Evolutionary conservation across 2,113 vertebrate species (phyloP).

Genomic region (Cygnus atratus): DNA sequence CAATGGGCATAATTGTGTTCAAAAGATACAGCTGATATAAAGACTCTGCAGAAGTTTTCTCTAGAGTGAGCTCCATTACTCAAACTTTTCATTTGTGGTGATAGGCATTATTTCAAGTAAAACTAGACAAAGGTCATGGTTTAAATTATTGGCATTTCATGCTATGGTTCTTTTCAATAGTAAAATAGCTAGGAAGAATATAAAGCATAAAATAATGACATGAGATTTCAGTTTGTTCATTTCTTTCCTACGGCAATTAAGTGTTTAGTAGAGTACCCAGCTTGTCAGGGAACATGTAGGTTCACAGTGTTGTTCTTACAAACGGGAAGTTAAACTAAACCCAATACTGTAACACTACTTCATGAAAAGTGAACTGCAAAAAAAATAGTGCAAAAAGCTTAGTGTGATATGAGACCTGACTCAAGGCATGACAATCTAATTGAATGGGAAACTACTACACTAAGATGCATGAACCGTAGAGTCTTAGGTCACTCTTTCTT

Average conservation of each 20-base stretch:
- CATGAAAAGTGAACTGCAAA: neutral
- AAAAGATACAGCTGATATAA: neutral
- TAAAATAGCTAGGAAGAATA: neutral
- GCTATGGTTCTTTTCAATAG: neutral
- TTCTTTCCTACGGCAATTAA: neutral
- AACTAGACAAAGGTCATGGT: neutral
- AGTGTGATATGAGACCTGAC: neutral
- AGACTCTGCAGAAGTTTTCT: neutral
- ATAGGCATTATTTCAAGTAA: neutral
- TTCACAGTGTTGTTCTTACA: neutral
- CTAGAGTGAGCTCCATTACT: neutral
- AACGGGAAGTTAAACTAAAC: neutral
- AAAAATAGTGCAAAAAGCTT: neutral
- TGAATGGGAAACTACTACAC: neutral
- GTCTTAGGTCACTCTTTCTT: neutral
- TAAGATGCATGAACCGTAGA: neutral
- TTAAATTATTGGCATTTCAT: neutral
- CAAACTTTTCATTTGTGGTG: neutral
- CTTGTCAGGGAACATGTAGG: neutral
- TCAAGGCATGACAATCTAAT: neutral
- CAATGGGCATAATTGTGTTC: neutral
- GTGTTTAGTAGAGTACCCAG: neutral
- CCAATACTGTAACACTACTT: neutral
- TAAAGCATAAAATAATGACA: neutral
- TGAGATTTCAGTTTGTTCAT: neutral